Base-by-base conservation (phyloP, 2,888 invertebrate species). In the Drosophila mercatorum region DNA sequence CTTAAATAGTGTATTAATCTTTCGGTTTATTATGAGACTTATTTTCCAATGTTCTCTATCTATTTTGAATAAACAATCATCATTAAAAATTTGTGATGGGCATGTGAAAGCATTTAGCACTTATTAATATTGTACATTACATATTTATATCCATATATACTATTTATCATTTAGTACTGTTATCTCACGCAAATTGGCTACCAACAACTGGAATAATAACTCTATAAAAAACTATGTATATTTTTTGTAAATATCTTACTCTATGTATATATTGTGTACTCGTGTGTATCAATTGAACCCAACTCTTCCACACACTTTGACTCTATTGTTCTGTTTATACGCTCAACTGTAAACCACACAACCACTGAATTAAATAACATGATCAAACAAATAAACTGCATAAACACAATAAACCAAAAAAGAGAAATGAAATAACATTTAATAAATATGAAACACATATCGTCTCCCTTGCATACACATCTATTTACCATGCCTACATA, bases 331-430 rank as follows among this genome's bases (percentile, higher is more conserved):
- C 67, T 80, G 62, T 56, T 68, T 63, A 73, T 73, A 46, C 69
- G 56, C 46, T 65, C 55, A 64, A 73, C 65, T 73, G 78, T 77
- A 66, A 77, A 77, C 78, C 71, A 66, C 65, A 68, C 59, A 44
- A 60, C 46, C 70, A 80, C 68, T 77, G 77, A 77, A 77, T 77
- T 74, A 77, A 80, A 71, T 64, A 43, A 66, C 49, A 65, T 73
- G 69, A 80, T 58, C 60, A 73, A 72, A 71, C 55, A 78, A 79
- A 80, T 70, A 65, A 75, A 75, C 52, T 71, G 58, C 68, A 69
- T 64, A 67, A 59, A 75, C 68, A 65, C 56, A 46, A 46, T 14
- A 47, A 55, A 68, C 10, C 5, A 28, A 31, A 55, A 55, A 71
- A 61, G 60, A 60, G 58, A 44, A 44, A 66, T 67, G 53, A 64